Percentiles rank a stretch among this genome's conserved stretches.
Evolutionary conservation across 2,888 invertebrate species (phyloP).

Genomic region (Pristionchus fissidentatus): DNA sequence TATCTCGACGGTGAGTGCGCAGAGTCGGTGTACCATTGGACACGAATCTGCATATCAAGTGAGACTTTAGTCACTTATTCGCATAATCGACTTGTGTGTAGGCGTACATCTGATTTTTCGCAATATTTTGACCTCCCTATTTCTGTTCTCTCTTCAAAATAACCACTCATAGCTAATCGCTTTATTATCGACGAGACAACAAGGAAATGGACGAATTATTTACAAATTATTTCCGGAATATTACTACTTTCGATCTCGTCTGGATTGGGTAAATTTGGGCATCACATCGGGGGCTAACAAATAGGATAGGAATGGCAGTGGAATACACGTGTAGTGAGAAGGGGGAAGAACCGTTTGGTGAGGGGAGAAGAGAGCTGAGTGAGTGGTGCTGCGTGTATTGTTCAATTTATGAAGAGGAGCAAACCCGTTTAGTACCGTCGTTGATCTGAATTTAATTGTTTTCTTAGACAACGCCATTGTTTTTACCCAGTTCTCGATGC

Average conservation of each 20-base stretch:
- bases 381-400: background rate
- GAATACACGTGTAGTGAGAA: conserved; percentile 32
- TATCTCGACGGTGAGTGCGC: no score
- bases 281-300: no score
- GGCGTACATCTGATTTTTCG: no score
- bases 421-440: conserved; percentile 24
- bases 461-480: background rate
- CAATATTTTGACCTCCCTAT: no score
- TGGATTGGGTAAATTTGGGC: no score
- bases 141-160: no score
- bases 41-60: no score
- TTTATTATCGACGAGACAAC: background rate
- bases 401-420: background rate
- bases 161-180: no score
- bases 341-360: no score
- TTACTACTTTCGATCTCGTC: background rate
- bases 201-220: background rate
- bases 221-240: background rate
- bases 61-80: no score
- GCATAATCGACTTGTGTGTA: no score
- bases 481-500: background rate
- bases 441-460: background rate
- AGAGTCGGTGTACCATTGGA: no score
- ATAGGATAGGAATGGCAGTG: conserved; percentile 18
- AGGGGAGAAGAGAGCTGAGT: background rate